phyloP scores from a whole-genome alignment of 2,888 invertebrate species.

The Drosophila kokeensis region DNA sequence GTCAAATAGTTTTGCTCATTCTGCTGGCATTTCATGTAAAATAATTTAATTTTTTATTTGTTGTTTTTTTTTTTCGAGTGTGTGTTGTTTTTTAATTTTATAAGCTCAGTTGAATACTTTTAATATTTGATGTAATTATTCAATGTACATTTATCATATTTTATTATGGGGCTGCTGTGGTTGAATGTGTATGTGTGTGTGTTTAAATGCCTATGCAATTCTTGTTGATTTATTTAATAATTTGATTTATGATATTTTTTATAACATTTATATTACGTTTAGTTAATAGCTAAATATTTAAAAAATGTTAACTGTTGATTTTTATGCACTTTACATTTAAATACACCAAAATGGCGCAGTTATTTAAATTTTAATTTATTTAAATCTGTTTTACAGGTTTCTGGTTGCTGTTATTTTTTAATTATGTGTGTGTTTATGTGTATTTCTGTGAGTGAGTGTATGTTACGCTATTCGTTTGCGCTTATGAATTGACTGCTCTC shows the following conservation, averaged over 20 bases:
- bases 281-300: conserved; percentile 82
- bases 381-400: conserved; percentile 32
- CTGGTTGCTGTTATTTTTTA: conserved; percentile 14
- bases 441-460: conserved; percentile 5
- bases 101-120: conserved; percentile 79
- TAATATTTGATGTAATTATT: conserved; percentile 61
- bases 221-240: conserved; percentile 45
- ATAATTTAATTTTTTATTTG: conserved; percentile 33
- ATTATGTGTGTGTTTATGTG: conserved; percentile 22
- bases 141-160: conserved; percentile 63
- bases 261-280: conserved; percentile 68
- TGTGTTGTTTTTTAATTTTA: conserved; percentile 55
- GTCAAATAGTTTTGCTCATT: conserved; percentile 60
- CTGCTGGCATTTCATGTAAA: conserved; percentile 42
- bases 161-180: conserved; percentile 40
- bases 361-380: conserved; percentile 65
- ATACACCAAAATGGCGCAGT: conserved; percentile 69
- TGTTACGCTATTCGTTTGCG: conserved; percentile 37
- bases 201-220: conserved; percentile 58
- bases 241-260: conserved; percentile 67
- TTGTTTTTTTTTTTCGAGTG: conserved; percentile 23
- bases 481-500: conserved; percentile 5
- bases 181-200: conserved; percentile 43
- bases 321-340: conserved; percentile 82
- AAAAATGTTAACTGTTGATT: conserved; percentile 84